Evolutionary conservation across 1,140 invertebrate species (phyloP).

Genomic region (Papilio glaucus): DNA sequence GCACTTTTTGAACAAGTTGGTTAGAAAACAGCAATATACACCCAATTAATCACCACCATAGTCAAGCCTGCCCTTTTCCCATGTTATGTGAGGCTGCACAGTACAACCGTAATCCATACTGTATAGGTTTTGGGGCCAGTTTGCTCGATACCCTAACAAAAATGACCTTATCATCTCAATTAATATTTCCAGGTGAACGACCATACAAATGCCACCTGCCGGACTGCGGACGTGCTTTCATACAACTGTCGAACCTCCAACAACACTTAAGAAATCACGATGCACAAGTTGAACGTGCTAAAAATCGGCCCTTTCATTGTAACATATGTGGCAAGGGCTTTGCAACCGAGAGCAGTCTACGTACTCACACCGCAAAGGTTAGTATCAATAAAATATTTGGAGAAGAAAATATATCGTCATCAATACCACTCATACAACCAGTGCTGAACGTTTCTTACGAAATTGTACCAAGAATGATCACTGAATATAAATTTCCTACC

Average conservation of each 20-base stretch:
- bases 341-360: constrained; percentile 96
- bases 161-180: background rate
- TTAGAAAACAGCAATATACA: too few species aligned
- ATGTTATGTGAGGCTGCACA: too few species aligned
- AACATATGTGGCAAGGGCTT: constrained; percentile 98
- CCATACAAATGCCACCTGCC: constrained; percentile 98
- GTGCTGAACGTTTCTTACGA: background rate
- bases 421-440: background rate
- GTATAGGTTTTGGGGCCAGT: too few species aligned
- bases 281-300: constrained; percentile 96
- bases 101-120: too few species aligned
- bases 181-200: constrained; percentile 85
- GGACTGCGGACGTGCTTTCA: constrained; percentile 98
- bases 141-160: too few species aligned
- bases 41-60: too few species aligned
- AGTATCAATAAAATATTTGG: constrained; percentile 79
- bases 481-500: background rate
- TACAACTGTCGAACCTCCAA: constrained; percentile 98
- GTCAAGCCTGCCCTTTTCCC: too few species aligned
- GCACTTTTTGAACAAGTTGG: too few species aligned
- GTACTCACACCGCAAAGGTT: constrained; percentile 98
- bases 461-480: background rate
- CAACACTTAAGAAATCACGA: constrained; percentile 98
- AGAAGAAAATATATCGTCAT: constrained; percentile 33
- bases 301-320: constrained; percentile 97